These are phyloP conservation scores for Himalopsyche japonica DNA, from an alignment of 2,888 invertebrate genomes.

Conservation along the genomic window DNA sequence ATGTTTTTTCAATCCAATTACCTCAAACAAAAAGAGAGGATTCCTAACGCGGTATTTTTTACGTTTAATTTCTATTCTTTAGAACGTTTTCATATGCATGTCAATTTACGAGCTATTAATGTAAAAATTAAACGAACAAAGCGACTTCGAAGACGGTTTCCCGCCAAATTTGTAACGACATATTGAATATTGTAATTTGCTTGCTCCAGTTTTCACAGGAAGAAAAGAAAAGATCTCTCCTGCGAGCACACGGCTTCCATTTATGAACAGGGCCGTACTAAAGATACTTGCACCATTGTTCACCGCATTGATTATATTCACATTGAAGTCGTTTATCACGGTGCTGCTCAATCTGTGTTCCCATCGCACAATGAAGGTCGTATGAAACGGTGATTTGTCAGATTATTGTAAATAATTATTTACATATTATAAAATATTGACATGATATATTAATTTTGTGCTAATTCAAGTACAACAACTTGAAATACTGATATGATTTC, in stretches of 20 bases:
- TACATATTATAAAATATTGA: too few relatives aligned
- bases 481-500: too few relatives aligned
- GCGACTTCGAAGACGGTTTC: neutral
- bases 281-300: neutral
- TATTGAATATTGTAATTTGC: neutral
- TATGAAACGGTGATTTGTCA: too few relatives aligned
- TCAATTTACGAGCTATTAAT: neutral
- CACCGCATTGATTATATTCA: neutral
- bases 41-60: too few relatives aligned
- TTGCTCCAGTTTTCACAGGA: neutral
- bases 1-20: too few relatives aligned
- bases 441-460: too few relatives aligned
- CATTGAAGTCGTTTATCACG: neutral
- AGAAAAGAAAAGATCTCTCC: neutral
- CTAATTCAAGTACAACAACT: too few relatives aligned
- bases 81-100: neutral
- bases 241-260: neutral
- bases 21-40: too few relatives aligned
- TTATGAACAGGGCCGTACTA: neutral
- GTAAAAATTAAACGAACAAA: neutral
- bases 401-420: too few relatives aligned
- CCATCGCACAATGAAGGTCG: too few relatives aligned
- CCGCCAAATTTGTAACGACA: neutral
- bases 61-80: too few relatives aligned
- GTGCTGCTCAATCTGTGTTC: neutral